Conservation (phyloP, 2,888 invertebrate species). For the Parelbella ahira region DNA sequence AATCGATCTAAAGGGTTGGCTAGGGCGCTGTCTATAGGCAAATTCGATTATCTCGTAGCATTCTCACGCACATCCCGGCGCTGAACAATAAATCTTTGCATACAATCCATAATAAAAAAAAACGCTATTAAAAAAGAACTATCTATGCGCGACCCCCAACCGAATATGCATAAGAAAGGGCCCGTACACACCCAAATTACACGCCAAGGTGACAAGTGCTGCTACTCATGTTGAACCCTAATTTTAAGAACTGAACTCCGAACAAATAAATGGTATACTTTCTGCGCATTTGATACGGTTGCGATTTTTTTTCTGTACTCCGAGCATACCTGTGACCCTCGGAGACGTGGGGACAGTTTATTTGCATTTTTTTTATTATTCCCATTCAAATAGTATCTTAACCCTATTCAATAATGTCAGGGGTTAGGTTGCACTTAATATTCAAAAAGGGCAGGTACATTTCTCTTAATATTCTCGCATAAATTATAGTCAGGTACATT, state of each 20-base stretch:
- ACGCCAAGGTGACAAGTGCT: slow-evolving; percentile 75
- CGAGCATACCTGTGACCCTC: slow-evolving; percentile 66
- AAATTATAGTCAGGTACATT: slow-evolving; percentile 82
- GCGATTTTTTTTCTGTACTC: slow-evolving; percentile 61
- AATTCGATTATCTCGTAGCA: slow-evolving; percentile 76
- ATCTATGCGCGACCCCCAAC: slow-evolving; percentile 69
- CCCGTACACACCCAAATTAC: slow-evolving; percentile 74
- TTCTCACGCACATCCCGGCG: slow-evolving; percentile 77
- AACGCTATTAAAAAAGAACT: slow-evolving; percentile 74
- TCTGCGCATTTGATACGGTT: slow-evolving; percentile 47
- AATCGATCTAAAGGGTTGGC: slow-evolving; percentile 65
- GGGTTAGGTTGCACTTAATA: slow-evolving; percentile 82
- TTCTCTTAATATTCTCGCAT: slow-evolving; percentile 80
- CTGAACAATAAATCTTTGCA: slow-evolving; percentile 77
- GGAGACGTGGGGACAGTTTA: slow-evolving; percentile 75
- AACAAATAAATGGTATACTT: slow-evolving; percentile 50
- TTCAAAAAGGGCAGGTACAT: slow-evolving; percentile 81
- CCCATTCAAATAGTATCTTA: slow-evolving; percentile 78
- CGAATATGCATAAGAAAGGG: slow-evolving; percentile 74
- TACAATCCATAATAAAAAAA: slow-evolving; percentile 68
- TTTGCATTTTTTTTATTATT: slow-evolving; percentile 78
- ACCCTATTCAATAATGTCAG: slow-evolving; percentile 79
- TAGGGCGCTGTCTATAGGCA: slow-evolving; percentile 71
- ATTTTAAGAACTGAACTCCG: slow-evolving; percentile 34
- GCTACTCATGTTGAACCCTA: slow-evolving; percentile 49